Base-by-base conservation (phyloP, 2,888 invertebrate genomes). In the Asteroscopus sphinx region DNA sequence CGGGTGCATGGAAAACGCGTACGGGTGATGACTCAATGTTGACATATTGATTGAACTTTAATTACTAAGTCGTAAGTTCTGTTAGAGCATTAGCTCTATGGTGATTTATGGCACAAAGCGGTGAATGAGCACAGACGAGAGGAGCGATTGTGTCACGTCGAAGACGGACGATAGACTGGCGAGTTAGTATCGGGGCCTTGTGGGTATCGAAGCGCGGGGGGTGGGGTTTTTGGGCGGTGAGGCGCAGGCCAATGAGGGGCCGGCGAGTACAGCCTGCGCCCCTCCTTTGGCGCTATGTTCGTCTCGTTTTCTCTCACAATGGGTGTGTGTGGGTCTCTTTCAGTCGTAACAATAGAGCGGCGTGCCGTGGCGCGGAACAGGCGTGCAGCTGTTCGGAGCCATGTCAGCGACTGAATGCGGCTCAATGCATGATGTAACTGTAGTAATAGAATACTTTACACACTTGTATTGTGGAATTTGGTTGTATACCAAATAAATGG, bases 1-100 rank as follows among this genome's bases (percentile, higher is more conserved):
- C 40, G 89, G 92, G 56, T 94, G 94, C 91, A 94, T 92, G 54
- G 94, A 91, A 72, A 94, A 94, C 84, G 94, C 94, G 87, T 94
- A 94, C 77, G 93, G 94, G 63, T 94, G 94, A 75, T 94, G 94
- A 78, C 94, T 93, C 57, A 94, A 77, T 41, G 94, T 94, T 70
- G 94, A 94, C 94, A 94, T 94, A 70, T 66, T 78, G 63, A 66
- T 68, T 77, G 44, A 77, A 80, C 62, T 81, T 76, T 68, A 59
- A 75, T 72, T 61, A 69, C 56, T 68, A 63, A 77, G 62, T 80
- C 79, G 80, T 73, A 74, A 79, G 73, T 74, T 67, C 76, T 80
- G 76, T 81, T 81, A 87, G 77, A 90, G 85, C 89, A 91, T 91
- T 82, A 85, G 85, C 88, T 87, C 77, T 83, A 68, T 76, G 71